Conservation (phyloP, 2,888 invertebrate species). For the Caenorhabditis sinica region DNA sequence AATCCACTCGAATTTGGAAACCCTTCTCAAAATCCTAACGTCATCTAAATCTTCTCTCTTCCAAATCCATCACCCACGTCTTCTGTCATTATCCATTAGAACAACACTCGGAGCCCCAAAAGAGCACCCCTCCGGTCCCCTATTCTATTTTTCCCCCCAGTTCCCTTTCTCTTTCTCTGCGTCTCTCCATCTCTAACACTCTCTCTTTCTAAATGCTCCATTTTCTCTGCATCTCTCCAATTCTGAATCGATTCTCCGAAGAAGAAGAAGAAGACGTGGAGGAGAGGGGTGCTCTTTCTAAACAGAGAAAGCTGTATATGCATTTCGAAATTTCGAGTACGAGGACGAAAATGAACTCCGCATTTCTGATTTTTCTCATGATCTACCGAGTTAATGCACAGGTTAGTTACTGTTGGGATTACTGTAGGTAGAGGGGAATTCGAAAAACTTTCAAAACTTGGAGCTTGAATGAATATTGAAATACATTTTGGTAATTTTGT, state of each 20-base stretch:
- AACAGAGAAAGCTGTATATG: no score
- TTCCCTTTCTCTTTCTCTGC: slow-evolving; percentile 34
- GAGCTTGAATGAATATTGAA: neutral
- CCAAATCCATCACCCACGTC: no score
- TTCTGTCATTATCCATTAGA: slow-evolving; percentile 34
- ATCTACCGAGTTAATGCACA: slow-evolving; percentile 48
- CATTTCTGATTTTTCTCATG: slow-evolving; percentile 40
- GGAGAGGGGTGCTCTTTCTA: no score
- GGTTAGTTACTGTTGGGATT: slow-evolving; percentile 21
- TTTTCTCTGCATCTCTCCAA: slow-evolving; percentile 26
- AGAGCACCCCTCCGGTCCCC: neutral
- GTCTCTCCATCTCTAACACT: slow-evolving; percentile 2
- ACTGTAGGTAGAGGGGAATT: neutral
- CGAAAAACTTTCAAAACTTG: neutral
- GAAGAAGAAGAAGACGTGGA: slow-evolving; percentile 27
- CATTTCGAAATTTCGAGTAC: slow-evolving; percentile 34
- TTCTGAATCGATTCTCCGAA: slow-evolving; percentile 24
- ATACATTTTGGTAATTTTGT: no score
- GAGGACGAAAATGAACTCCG: slow-evolving; percentile 31
- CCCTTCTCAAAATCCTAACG: neutral
- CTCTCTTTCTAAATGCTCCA: neutral
- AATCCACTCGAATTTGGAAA: no score
- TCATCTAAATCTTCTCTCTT: slow-evolving; percentile 16
- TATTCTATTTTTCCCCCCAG: no score
- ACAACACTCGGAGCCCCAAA: slow-evolving; percentile 12